Base-by-base conservation (phyloP, 2,113 vertebrate species). In the Odocoileus hemionus region DNA sequence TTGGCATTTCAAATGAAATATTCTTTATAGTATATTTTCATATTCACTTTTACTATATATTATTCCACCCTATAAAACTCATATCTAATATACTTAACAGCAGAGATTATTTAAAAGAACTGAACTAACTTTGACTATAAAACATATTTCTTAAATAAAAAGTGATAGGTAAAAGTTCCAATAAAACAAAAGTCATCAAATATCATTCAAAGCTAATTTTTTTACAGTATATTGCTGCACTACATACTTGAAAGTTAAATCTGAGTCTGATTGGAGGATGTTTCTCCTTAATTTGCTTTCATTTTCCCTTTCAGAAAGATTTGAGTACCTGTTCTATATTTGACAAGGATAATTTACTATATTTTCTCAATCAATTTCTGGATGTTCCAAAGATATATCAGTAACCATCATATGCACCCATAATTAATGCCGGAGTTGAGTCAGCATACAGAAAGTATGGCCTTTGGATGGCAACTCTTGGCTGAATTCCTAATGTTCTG, bases 401-500 rank as follows among this genome's bases (percentile, higher is more conserved):
- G n/a, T 97, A 95, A 87, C 58, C 33, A 86, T 96, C 95, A 97
- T 79, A 76, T 96, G 61, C n/a, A 96, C 97, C 89, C 74, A 89
- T 97, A 95, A 91, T 96, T 97, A 95, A 74, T 92, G 86, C 2
- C 1, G 2, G 87, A 82, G 83, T 89, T 98, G 98, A 98, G 89
- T 98, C 98, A 97, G 96, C 89, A 92, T 39, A 86, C 14, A 39
- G 64, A 96, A 98, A 92, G 78, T 96, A 80, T 87, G 96, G 94
- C 92, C 79, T 82, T 83, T 97, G 94, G 74, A 94, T 89, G 97
- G 79, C 83, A 97, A 90, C 93, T 96, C 36, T 79, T 98, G 96
- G 82, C 97, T 97, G 94, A 98, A 98, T 94, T 86, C 92, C 89
- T 94, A 87, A 95, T 84, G 87, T 0, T 47, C 60, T 97, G 61